Conservation (phyloP, 53 echinoderm and acorn worm species). For the Patiria pectinifera region DNA sequence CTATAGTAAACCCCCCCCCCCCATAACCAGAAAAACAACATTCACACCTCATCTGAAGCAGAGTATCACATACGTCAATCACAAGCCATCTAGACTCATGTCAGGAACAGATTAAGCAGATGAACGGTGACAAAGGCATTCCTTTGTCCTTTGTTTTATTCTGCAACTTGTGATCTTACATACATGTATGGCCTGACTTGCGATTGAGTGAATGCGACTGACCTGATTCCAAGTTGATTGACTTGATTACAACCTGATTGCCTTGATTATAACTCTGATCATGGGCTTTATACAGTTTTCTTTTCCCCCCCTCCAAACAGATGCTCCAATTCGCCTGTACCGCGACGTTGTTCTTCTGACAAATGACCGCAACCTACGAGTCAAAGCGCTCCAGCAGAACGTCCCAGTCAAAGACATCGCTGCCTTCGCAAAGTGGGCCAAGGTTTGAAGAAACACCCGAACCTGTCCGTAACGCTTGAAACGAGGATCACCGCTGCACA, state of each 20-base stretch:
- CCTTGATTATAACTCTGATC: background rate
- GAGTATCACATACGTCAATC: no score
- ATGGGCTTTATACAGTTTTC: no score
- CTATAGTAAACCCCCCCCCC: no score
- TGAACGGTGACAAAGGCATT: no score
- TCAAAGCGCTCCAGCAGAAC: conserved; percentile 94
- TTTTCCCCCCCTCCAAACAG: conserved; percentile 30
- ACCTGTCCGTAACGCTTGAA: background rate
- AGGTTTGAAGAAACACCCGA: conserved; percentile 64
- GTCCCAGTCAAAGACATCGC: conserved; percentile 89
- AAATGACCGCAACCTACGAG: conserved; percentile 93
- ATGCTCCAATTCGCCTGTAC: conserved; percentile 82
- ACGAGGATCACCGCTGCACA: background rate
- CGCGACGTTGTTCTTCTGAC: conserved; percentile 96
- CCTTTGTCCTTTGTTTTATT: no score
- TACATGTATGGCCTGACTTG: no score
- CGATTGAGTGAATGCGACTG: no score
- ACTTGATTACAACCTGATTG: background rate
- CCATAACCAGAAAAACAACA: no score
- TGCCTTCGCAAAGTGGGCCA: conserved; percentile 85
- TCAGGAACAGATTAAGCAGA: no score
- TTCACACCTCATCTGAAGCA: no score
- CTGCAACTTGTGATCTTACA: no score
- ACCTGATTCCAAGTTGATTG: background rate
- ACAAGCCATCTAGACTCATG: no score